Evolutionary conservation across 2,113 vertebrate species (phyloP).

Genomic region (Cinclus cinclus): DNA sequence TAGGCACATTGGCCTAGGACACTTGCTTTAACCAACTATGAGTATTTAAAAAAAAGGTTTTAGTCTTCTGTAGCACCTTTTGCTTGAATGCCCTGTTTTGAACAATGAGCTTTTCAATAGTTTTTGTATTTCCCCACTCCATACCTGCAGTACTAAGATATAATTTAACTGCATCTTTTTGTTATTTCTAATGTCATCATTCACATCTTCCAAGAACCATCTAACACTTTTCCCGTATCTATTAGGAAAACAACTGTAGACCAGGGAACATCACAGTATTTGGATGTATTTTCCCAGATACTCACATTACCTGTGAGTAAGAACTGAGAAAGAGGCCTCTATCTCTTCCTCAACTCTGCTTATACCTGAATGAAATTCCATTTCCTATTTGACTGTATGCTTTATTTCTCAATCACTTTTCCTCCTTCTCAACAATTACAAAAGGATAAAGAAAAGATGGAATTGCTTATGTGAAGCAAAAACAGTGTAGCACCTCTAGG

Average conservation of each 20-base stretch:
- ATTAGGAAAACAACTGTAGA: neutral
- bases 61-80: neutral
- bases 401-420: neutral
- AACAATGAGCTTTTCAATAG: neutral
- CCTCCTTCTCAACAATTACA: neutral
- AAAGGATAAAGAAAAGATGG: neutral
- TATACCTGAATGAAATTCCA: neutral
- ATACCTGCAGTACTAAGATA: neutral
- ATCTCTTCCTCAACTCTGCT: neutral
- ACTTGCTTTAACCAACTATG: neutral
- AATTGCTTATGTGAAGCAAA: neutral
- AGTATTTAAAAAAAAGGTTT: neutral
- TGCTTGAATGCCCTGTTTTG: neutral
- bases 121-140: neutral
- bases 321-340: neutral
- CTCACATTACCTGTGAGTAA: neutral
- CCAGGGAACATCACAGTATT: neutral
- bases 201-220: neutral
- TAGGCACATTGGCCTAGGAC: neutral
- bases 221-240: neutral
- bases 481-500: neutral
- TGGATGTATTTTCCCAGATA: neutral
- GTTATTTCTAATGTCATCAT: neutral
- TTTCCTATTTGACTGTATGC: neutral
- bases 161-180: neutral